Conservation (phyloP, 2,888 invertebrate genomes). For the Meandrusa payeni region DNA sequence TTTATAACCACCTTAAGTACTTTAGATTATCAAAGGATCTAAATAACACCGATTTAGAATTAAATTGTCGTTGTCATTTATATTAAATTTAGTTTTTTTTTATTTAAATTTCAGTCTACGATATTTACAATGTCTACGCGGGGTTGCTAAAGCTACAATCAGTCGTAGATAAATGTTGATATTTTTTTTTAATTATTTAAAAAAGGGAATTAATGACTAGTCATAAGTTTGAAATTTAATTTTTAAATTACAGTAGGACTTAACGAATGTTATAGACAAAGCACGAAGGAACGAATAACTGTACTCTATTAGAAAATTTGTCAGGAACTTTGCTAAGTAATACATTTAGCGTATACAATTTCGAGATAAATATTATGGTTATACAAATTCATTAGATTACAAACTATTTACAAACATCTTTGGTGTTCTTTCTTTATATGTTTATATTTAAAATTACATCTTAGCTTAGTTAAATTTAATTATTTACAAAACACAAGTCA, state of each 20-base stretch:
- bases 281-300: conserved; percentile 10
- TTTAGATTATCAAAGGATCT: conserved; percentile 41
- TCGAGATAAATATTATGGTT: conserved; percentile 40
- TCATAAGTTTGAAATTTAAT: conserved; percentile 37
- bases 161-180: conserved; percentile 63
- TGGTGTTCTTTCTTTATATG: conserved; percentile 41
- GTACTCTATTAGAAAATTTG: conserved; percentile 9
- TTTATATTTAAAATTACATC: conserved; percentile 24
- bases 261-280: conserved; percentile 9
- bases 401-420: conserved; percentile 39
- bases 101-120: conserved; percentile 29
- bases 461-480: conserved; percentile 22
- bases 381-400: conserved; percentile 66
- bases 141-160: conserved; percentile 61
- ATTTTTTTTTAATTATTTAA: conserved; percentile 31
- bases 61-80: conserved; percentile 72
- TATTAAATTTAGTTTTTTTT: conserved; percentile 36
- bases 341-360: conserved; percentile 38
- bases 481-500: conserved; percentile 25
- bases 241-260: conserved; percentile 1
- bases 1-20: conserved; percentile 33
- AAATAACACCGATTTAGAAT: conserved; percentile 75
- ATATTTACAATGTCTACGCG: conserved; percentile 43
- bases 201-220: conserved; percentile 35
- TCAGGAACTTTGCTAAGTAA: conserved; percentile 30